phyloP scores from a whole-genome alignment of 2,797 vertebrate species.

The Dromococcyx pavoninus region DNA sequence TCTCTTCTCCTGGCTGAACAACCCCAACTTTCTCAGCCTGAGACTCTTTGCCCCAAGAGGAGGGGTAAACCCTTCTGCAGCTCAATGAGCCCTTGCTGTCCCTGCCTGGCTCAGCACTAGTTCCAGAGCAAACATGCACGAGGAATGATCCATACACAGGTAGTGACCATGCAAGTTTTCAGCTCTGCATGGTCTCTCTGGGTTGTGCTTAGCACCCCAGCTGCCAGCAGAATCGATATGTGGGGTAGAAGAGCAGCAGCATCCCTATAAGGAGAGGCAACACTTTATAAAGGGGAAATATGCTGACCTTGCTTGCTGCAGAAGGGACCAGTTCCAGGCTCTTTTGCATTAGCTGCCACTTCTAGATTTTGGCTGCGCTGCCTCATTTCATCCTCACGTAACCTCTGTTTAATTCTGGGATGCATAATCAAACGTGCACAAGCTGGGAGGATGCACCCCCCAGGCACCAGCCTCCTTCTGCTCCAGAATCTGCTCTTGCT shows the following conservation, averaged over 20 bases:
- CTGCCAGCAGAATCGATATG: background rate
- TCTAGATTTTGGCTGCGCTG: background rate
- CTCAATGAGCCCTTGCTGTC: fast-evolving
- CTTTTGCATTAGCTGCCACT: background rate
- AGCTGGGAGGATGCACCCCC: background rate
- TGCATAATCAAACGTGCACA: background rate
- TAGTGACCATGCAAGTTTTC: background rate
- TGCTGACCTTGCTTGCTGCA: background rate
- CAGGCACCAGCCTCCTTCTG: background rate
- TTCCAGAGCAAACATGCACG: background rate
- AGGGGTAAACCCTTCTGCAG: background rate
- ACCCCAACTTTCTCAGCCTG: background rate
- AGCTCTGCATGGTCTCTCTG: background rate
- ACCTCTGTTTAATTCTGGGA: background rate
- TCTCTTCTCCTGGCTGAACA: no score
- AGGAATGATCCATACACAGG: fast-evolving
- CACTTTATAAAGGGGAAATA: background rate
- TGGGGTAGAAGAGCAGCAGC: background rate
- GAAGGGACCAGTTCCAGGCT: background rate
- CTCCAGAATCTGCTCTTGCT: background rate
- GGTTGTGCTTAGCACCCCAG: background rate
- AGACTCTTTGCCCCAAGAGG: background rate
- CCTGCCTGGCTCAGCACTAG: background rate
- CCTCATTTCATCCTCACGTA: background rate
- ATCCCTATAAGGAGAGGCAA: fast-evolving